Conservation (phyloP, 2,888 invertebrate species). For the Eupithecia insigniata region DNA sequence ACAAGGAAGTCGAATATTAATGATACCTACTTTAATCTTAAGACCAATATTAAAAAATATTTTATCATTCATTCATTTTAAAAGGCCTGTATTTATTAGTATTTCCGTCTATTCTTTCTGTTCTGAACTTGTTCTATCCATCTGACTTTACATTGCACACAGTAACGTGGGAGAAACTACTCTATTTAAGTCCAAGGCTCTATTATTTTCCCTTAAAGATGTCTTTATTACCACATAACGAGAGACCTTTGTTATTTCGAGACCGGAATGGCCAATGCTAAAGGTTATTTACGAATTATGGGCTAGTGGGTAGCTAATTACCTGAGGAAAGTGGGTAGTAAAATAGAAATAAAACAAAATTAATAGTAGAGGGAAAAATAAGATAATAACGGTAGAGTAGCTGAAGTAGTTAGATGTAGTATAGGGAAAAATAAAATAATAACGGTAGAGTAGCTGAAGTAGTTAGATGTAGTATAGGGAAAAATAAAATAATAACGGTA, state of each 20-base stretch:
- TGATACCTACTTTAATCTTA: too few relatives aligned
- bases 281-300: conserved; percentile 30
- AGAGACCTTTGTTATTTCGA: conserved; percentile 30
- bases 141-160: neutral
- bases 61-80: too few relatives aligned
- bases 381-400: neutral
- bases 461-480: too few relatives aligned
- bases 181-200: conserved; percentile 33
- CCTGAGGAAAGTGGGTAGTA: conserved; percentile 24
- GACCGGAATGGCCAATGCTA: conserved; percentile 30
- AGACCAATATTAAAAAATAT: too few relatives aligned
- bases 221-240: conserved; percentile 42
- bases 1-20: too few relatives aligned
- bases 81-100: neutral
- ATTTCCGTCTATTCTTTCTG: neutral
- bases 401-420: too few relatives aligned
- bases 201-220: conserved; percentile 38
- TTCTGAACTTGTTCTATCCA: neutral
- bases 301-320: conserved; percentile 27
- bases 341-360: conserved; percentile 28
- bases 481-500: too few relatives aligned
- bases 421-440: too few relatives aligned
- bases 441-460: too few relatives aligned
- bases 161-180: conserved; percentile 28
- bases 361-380: conserved; percentile 5